These are phyloP conservation scores for Nymphicus hollandicus DNA, from an alignment of 2,113 vertebrate genomes.

Conservation along the genomic window DNA sequence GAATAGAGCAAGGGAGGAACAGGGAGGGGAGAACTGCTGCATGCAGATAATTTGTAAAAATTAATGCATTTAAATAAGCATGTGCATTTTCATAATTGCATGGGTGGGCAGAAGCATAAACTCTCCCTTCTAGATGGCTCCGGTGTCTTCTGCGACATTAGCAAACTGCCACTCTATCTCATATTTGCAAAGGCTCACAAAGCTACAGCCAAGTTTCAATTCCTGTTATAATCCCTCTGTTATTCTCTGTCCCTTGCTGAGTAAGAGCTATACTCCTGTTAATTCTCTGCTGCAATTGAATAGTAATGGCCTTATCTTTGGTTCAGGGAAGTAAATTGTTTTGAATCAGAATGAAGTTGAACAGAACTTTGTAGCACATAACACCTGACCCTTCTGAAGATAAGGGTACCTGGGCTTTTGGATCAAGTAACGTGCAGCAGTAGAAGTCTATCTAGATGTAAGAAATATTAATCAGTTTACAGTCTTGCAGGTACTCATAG, in stretches of 20 bases:
- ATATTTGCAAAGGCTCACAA: not conserved
- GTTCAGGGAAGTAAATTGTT: not conserved
- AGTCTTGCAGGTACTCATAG: not conserved
- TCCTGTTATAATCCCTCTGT: not conserved
- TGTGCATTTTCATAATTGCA: not conserved
- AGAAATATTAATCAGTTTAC: not conserved
- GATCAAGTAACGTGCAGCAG: not conserved
- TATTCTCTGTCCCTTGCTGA: not conserved
- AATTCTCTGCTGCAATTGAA: not conserved
- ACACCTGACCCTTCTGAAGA: not conserved
- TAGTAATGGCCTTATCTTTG: not conserved
- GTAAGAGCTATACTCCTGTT: not conserved
- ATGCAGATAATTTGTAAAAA: not conserved
- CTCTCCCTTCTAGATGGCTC: not conserved
- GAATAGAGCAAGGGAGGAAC: not conserved
- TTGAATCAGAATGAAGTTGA: not conserved
- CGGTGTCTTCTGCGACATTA: not conserved
- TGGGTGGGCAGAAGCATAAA: not conserved
- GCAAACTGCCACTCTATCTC: not conserved
- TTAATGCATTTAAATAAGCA: not conserved
- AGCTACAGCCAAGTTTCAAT: not conserved
- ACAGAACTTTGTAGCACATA: not conserved
- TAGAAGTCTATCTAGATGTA: not conserved
- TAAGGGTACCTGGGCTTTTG: not conserved
- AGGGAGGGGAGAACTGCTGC: not conserved